Conservation (phyloP, 2,113 vertebrate species). For the Centropristis striata region DNA sequence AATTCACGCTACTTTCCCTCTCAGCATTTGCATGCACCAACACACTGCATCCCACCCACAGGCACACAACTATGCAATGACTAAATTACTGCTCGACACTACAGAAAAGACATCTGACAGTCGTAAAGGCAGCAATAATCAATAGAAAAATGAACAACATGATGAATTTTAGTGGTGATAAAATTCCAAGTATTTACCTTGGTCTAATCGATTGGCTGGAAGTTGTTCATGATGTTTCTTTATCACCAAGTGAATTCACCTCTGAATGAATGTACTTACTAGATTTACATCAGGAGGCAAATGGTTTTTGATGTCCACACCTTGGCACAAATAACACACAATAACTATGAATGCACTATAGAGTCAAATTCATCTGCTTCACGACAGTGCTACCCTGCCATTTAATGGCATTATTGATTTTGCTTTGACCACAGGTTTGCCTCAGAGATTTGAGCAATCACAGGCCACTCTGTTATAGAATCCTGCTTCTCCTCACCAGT, state of each 20-base stretch:
- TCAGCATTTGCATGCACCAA: neutral
- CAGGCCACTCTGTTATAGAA: conserved; percentile 12
- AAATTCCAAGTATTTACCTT: neutral
- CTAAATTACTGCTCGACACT: neutral
- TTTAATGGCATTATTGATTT: conserved; percentile 48
- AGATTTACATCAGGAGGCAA: conserved; percentile 6
- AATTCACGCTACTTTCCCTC: neutral
- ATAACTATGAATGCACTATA: neutral
- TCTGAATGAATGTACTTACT: conserved; percentile 26
- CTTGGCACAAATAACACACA: neutral
- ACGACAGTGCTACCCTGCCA: conserved; percentile 7
- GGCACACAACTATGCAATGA: neutral
- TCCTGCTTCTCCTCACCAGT: neutral
- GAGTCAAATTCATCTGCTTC: conserved; percentile 4
- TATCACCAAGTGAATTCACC: conserved; percentile 20
- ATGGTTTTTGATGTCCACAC: neutral
- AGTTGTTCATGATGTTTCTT: conserved; percentile 22
- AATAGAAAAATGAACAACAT: neutral
- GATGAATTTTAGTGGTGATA: conserved; percentile 7
- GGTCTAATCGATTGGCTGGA: conserved; percentile 28
- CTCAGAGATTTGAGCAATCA: conserved; percentile 31
- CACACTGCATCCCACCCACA: neutral
- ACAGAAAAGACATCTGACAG: conserved; percentile 7
- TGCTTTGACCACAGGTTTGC: conserved; percentile 22
- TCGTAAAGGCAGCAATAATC: neutral